Base-by-base conservation (phyloP, 2,113 vertebrate species). In the Oncorhynchus mykiss region DNA sequence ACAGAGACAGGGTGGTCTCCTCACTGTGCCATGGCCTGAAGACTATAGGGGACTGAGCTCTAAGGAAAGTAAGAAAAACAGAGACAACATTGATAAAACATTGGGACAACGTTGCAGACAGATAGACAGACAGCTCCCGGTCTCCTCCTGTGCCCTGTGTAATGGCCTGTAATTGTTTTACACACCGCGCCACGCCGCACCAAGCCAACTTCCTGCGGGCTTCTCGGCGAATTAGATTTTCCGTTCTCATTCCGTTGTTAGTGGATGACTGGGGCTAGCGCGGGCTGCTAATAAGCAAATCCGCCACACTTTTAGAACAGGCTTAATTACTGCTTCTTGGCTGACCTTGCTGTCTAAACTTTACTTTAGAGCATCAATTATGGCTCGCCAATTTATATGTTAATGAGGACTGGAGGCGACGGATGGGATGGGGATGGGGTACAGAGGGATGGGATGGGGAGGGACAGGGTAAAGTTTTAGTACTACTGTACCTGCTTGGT, bases 311-410 rank as follows among this genome's bases (percentile, higher is more conserved):
- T 90, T 80, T 81, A 88, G 82, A 73, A 87, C 85, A 74, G 82
- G 74, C 82, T 91, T 91, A 91, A 92, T 91, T 89, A 90, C 89
- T 72, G 86, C 84, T 85, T 88, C 83, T 88, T 90, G 91, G 89
- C 89, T 86, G 90, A 91, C 91, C 89, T 92, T 92, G 89, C 86
- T 82, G 82, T 83, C 80, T 87, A 88, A 89, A 89, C 88, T 87
- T 90, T 85, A 89, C 89, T 91, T 88, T 84, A 82, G 86, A 88
- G 85, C 89, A 84, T 88, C 86, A 89, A 88, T 89, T 88, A 84
- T 81, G 69, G 79, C 85, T 92, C 81, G 71, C 89, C 91, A 90
- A 92, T 92, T 89, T 92, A 86, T 89, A 91, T 91, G 90, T 85
- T 89, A 92, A 92, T 91, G 83, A 91, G 84, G 74, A 87, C 89